These are phyloP conservation scores for Archocentrus centrarchus DNA, from an alignment of 2,113 vertebrate species.

Conservation along the genomic window DNA sequence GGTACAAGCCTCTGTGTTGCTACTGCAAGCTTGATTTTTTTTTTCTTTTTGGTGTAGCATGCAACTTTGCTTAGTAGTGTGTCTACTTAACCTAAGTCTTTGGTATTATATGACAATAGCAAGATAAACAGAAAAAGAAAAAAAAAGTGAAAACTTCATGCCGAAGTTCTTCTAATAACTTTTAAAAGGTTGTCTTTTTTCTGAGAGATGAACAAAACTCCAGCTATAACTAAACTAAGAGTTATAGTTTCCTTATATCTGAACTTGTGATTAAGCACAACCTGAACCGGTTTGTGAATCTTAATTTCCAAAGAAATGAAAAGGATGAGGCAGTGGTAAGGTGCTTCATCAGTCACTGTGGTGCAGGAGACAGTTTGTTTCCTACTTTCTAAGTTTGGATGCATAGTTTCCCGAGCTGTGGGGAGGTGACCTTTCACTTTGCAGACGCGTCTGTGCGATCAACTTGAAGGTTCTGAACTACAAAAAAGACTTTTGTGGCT, in stretches of 20 bases:
- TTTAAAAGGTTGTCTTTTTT: not conserved
- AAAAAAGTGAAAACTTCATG: not conserved
- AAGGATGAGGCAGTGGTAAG: not conserved
- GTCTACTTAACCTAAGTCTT: not conserved
- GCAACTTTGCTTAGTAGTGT: not conserved
- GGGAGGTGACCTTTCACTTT: conserved; percentile 17
- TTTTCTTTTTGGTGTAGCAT: not conserved
- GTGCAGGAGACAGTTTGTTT: conserved; percentile 6
- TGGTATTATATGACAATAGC: not conserved
- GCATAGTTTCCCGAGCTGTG: conserved; percentile 6
- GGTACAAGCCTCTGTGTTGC: not conserved
- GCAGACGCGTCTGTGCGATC: not conserved
- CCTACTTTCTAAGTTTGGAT: conserved; percentile 20
- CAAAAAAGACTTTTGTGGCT: not conserved
- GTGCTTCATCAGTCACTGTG: not conserved
- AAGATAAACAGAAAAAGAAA: not conserved
- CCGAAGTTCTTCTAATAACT: not conserved
- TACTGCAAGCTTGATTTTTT: not conserved
- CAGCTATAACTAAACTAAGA: not conserved
- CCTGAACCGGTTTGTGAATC: not conserved
- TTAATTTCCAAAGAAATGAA: not conserved
- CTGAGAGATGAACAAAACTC: not conserved
- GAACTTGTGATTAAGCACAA: not conserved
- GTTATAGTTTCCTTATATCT: no score
- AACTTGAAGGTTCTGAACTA: not conserved